phyloP scores from a whole-genome alignment of 2,888 invertebrate species.

The Urechis unicinctus region DNA sequence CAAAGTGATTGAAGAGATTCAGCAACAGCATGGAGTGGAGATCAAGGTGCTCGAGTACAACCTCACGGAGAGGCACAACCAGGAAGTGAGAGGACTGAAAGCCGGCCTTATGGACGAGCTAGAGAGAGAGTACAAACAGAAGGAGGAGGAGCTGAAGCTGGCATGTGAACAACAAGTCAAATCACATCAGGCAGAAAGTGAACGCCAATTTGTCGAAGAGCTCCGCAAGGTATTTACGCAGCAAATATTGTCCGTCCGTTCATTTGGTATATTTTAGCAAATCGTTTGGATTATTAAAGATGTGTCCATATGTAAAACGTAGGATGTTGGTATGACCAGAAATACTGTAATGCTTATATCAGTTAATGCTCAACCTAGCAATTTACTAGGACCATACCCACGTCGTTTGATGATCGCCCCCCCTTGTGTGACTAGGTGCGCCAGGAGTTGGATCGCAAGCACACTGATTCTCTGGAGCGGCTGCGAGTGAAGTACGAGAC shows the following conservation, averaged over 20 bases:
- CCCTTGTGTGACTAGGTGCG: neutral
- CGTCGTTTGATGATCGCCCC: no score
- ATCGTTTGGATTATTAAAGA: no score
- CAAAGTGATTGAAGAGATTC: constrained; percentile 12
- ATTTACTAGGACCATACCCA: no score
- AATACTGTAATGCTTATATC: no score
- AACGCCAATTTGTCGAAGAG: constrained; percentile 35
- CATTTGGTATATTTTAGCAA: no score
- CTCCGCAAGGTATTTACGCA: constrained; percentile 32
- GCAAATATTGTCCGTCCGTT: no score
- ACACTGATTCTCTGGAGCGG: constrained; percentile 5
- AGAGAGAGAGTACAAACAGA: neutral
- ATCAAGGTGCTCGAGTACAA: constrained; percentile 9
- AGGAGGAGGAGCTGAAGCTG: neutral
- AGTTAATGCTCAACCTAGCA: no score
- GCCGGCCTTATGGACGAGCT: constrained; percentile 1
- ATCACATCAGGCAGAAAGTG: constrained; percentile 9
- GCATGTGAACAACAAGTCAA: constrained; percentile 5
- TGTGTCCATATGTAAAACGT: no score
- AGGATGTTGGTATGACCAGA: no score
- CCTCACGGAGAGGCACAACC: constrained; percentile 4
- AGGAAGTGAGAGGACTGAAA: neutral
- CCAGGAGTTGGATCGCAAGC: neutral
- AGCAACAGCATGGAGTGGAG: constrained; percentile 32
- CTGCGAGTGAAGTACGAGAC: constrained; percentile 5